These are phyloP conservation scores for Lethrus apterus DNA, from an alignment of 1,140 invertebrate genomes.

Conservation along the genomic window DNA sequence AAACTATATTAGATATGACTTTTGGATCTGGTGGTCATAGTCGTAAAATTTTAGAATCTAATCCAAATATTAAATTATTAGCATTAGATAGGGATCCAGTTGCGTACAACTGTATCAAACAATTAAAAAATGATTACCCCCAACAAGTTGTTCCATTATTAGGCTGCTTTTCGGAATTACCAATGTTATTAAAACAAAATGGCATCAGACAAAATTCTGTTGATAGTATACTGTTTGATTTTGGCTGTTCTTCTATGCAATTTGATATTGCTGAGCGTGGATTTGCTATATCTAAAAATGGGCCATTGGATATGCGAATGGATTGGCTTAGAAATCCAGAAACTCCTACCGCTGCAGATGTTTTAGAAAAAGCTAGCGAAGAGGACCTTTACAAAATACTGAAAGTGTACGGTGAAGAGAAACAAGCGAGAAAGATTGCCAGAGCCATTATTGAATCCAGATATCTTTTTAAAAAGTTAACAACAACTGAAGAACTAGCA, in stretches of 20 bases:
- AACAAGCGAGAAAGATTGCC: constrained; percentile 77
- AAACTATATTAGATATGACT: constrained; percentile 75
- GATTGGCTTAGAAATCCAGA: constrained; percentile 64
- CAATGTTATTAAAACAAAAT: constrained; percentile 53
- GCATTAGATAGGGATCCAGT: constrained; percentile 85
- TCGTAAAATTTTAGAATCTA: constrained; percentile 49
- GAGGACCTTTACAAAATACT: constrained; percentile 74
- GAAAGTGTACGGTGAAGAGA: constrained; percentile 88
- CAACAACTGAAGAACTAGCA: constrained; percentile 77
- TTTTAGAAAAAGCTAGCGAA: constrained; percentile 72
- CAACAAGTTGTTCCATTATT: constrained; percentile 66
- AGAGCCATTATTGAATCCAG: constrained; percentile 82
- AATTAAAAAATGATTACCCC: constrained; percentile 57
- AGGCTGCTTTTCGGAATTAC: constrained; percentile 83
- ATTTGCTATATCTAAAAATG: constrained; percentile 77
- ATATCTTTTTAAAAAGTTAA: constrained; percentile 69
- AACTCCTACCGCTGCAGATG: constrained; percentile 75
- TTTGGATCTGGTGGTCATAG: constrained; percentile 92
- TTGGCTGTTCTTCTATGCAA: constrained; percentile 96
- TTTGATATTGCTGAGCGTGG: constrained; percentile 74
- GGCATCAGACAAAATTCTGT: constrained; percentile 57
- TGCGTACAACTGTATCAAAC: constrained; percentile 60
- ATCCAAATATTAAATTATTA: constrained; percentile 54
- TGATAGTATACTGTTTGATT: constrained; percentile 87
- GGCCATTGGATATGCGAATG: constrained; percentile 95